phyloP scores from a whole-genome alignment of 2,888 invertebrate genomes.

The Macrophya annulata region DNA sequence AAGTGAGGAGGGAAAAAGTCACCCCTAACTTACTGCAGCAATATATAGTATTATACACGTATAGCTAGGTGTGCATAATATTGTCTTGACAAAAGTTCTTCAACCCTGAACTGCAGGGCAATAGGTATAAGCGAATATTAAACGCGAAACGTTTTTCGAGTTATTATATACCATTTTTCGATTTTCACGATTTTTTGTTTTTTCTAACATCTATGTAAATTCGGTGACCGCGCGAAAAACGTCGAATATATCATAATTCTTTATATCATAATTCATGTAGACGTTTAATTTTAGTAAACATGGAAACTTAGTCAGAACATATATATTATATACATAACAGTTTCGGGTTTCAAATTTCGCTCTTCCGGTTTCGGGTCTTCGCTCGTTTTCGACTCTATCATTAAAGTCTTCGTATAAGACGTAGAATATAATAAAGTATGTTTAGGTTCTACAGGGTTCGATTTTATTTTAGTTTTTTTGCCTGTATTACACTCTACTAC shows the following conservation, averaged over 20 bases:
- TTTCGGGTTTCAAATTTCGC: slow-evolving; percentile 14
- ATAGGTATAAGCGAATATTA: neutral
- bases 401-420: neutral
- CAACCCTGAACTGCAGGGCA: neutral
- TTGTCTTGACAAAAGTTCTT: neutral
- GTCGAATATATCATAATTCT: neutral
- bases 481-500: too few relatives aligned
- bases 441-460: neutral
- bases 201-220: neutral
- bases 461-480: neutral
- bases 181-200: too few relatives aligned
- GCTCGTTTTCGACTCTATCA: slow-evolving; percentile 2
- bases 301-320: neutral
- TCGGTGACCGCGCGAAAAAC: neutral
- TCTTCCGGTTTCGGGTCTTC: neutral
- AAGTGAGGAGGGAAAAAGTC: neutral
- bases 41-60: neutral
- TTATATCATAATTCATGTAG: neutral
- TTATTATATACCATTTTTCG: neutral
- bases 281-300: neutral
- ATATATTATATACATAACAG: neutral
- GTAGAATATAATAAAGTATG: neutral
- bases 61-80: neutral
- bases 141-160: neutral
- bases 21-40: slow-evolving; percentile 3